Percentiles rank a stretch among this genome's conserved stretches.
phyloP scores from a whole-genome alignment of 2,113 vertebrate genomes.

The Grus americana region DNA sequence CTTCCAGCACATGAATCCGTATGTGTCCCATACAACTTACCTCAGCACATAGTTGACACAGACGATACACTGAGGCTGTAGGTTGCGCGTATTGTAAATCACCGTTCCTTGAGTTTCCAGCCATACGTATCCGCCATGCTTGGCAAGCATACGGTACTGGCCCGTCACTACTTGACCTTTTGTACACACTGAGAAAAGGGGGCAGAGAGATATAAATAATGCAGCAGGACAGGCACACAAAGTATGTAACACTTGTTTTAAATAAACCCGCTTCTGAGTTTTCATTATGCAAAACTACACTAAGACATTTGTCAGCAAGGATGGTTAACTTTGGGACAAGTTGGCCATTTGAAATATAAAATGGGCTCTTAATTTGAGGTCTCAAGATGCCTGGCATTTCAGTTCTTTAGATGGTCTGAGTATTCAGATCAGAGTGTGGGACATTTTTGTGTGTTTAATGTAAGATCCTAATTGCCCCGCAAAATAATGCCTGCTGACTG shows the following conservation, averaged over 20 bases:
- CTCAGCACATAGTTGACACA: slow-evolving; percentile 93
- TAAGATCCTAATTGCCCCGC: not conserved
- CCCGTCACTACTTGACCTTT: slow-evolving; percentile 92
- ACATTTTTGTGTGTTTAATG: not conserved
- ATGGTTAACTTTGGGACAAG: not conserved
- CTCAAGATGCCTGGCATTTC: not conserved
- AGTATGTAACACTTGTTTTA: not conserved
- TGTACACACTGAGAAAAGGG: slow-evolving; percentile 81
- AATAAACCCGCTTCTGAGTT: not conserved
- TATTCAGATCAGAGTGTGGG: not conserved
- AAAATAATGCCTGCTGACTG: not conserved
- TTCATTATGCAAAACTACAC: not conserved
- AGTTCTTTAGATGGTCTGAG: not conserved
- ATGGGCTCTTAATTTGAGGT: not conserved
- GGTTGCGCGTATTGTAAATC: slow-evolving; percentile 83
- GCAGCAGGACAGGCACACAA: not conserved
- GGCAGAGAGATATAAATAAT: not conserved
- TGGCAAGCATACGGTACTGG: slow-evolving; percentile 93
- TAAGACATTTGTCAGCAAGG: not conserved
- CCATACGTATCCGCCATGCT: slow-evolving; percentile 92
- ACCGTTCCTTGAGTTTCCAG: slow-evolving; percentile 92
- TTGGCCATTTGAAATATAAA: not conserved
- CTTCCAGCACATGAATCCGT: not conserved
- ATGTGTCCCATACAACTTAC: slow-evolving; percentile 49
- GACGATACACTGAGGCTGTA: slow-evolving; percentile 89